Conservation (phyloP, 2,888 invertebrate species). For the Eugnorisma glareosa region DNA sequence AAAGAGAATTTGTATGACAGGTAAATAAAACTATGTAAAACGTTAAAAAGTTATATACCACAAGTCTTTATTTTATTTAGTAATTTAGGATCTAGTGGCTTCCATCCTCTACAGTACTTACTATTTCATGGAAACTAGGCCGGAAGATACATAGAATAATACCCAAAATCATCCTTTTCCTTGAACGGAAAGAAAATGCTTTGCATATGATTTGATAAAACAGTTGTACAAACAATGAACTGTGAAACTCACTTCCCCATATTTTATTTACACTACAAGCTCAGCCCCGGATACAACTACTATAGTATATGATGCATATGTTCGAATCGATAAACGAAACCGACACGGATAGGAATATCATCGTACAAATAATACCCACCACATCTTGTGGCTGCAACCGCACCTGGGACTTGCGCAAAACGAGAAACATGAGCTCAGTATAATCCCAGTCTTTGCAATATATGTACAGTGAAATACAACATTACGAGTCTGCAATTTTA, state of each 20-base stretch:
- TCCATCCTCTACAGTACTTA: too few species aligned
- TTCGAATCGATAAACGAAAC: slow-evolving; percentile 29
- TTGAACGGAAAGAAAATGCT: slow-evolving; percentile 9
- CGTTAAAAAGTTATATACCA: too few species aligned
- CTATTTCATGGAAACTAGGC: neutral
- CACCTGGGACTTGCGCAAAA: slow-evolving; percentile 54
- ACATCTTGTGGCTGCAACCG: slow-evolving; percentile 55
- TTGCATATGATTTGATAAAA: slow-evolving; percentile 12
- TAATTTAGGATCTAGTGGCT: too few species aligned
- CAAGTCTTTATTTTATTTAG: too few species aligned
- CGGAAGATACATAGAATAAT: neutral
- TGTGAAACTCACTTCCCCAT: neutral
- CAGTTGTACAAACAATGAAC: slow-evolving; percentile 10
- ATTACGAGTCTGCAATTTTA: neutral
- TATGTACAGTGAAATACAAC: slow-evolving; percentile 15
- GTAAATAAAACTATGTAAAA: too few species aligned
- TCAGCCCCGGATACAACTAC: neutral
- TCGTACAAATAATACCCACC: slow-evolving; percentile 42
- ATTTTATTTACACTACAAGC: slow-evolving; percentile 5
- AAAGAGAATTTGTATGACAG: too few species aligned
- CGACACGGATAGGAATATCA: slow-evolving; percentile 42
- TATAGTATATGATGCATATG: slow-evolving; percentile 7
- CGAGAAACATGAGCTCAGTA: slow-evolving; percentile 46
- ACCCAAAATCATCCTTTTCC: neutral
- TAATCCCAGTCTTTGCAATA: slow-evolving; percentile 30